These are phyloP conservation scores for Chloroclystis v-ata DNA, from an alignment of 2,888 invertebrate species.

Conservation along the genomic window DNA sequence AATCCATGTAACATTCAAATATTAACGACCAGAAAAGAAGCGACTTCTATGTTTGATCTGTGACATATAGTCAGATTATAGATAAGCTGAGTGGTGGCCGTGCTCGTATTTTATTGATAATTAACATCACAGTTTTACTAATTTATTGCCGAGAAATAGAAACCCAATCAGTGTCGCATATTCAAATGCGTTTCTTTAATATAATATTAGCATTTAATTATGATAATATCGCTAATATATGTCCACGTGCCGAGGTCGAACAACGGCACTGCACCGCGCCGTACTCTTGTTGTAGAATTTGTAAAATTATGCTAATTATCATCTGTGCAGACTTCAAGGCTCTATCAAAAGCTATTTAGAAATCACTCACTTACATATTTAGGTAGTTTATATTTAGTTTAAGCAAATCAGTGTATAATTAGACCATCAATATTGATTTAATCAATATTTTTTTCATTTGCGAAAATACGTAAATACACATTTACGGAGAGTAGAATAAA, in stretches of 20 bases:
- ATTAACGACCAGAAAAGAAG: too few relatives aligned
- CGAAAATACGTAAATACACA: too few relatives aligned
- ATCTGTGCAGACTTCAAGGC: neutral
- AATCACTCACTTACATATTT: too few relatives aligned
- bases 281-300: neutral
- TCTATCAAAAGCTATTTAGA: neutral
- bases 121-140: slow-evolving; percentile 5
- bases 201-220: slow-evolving; percentile 9
- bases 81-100: neutral
- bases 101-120: neutral
- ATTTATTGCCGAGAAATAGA: slow-evolving; percentile 15
- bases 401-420: too few relatives aligned
- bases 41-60: too few relatives aligned
- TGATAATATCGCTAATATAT: slow-evolving; percentile 11
- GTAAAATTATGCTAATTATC: neutral
- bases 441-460: too few relatives aligned
- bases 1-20: too few relatives aligned
- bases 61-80: too few relatives aligned
- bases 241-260: slow-evolving; percentile 13
- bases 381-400: too few relatives aligned
- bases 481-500: too few relatives aligned
- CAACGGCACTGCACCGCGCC: slow-evolving; percentile 1
- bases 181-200: slow-evolving; percentile 5
- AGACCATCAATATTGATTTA: too few relatives aligned
- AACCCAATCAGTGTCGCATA: slow-evolving; percentile 9